Evolutionary conservation across 2,888 invertebrate genomes (phyloP), one percentile per base, ranked within the genome.

Genomic region (Ephialtes manifestator): DNA sequence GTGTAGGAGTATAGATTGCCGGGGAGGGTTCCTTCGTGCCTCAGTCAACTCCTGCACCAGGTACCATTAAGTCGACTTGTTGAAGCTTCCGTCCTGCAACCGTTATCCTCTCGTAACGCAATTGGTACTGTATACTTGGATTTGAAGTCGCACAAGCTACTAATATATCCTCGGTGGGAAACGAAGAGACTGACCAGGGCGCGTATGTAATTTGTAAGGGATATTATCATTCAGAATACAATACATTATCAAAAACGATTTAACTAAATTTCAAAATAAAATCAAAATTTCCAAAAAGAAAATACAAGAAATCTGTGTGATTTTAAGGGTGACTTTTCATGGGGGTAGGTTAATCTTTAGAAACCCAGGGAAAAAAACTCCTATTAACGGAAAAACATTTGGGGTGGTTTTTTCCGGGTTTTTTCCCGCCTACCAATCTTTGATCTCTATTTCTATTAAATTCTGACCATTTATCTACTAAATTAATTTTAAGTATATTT

Each of bases 1-100:
- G 85, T 88, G 89, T 87, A 83, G 87, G 89, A 90, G 92, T 93
- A 93, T 93, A 93, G 93, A 93, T 93, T 91, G 90, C 87, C 87
- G 87, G 84, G 86, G 88, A 83, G 77, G 80, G 87, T 87, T 88
- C 85, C 86, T 87, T 87, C 55, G 70, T 48, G 85, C 78, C 87
- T 92, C 92, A 93, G 93, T 93, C 79, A 80, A 72, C 46, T 80
- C 88, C 89, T 91, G 90, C 90, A 89, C 82, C 88, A 86, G 88
- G 86, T 90, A 86, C 85, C 91, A 87, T 80, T 70, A 48, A 68
- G 72, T 83, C 80, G 89, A 90, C 92, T 91, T 90, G 91, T 92
- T 90, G 91, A 90, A 87, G 67, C 53, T 58, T 75, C 70, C 65
- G 63, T 79, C 43, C 75, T 31, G 43, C 18, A 5, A 28, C 24